phyloP scores from a whole-genome alignment of 2,113 vertebrate species.

The Gyps fulvus region DNA sequence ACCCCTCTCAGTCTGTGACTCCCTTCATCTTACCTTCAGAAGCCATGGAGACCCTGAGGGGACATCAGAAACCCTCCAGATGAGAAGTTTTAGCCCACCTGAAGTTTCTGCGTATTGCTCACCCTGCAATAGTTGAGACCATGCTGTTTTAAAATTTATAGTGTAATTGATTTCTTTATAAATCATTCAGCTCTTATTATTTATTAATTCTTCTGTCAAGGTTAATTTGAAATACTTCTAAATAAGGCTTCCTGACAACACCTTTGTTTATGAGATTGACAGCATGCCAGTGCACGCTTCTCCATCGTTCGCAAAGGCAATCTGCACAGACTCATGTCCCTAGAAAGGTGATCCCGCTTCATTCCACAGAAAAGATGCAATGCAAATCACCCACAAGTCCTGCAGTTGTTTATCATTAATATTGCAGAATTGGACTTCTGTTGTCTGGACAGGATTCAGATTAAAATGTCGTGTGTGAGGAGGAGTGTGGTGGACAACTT shows the following conservation, averaged over 20 bases:
- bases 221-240: slow-evolving; percentile 78
- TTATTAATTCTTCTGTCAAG: slow-evolving; percentile 79
- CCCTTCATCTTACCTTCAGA: not conserved
- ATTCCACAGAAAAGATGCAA: not conserved
- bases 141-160: slow-evolving; percentile 71
- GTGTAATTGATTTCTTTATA: slow-evolving; percentile 78
- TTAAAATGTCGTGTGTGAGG: not conserved
- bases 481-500: not conserved
- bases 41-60: not conserved
- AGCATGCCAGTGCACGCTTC: not conserved
- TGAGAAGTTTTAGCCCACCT: not conserved
- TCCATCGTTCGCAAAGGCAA: not conserved
- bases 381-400: not conserved
- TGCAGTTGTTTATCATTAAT: slow-evolving; percentile 18
- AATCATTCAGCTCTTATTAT: slow-evolving; percentile 75
- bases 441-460: not conserved
- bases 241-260: slow-evolving; percentile 72
- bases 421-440: not conserved
- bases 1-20: not conserved
- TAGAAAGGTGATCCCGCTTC: not conserved
- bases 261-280: slow-evolving; percentile 71
- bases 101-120: not conserved
- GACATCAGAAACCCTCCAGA: not conserved
- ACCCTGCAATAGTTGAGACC: slow-evolving; percentile 16
- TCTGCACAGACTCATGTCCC: not conserved